Conservation (phyloP, 2,888 invertebrate species). For the Eristalis arbustorum region DNA sequence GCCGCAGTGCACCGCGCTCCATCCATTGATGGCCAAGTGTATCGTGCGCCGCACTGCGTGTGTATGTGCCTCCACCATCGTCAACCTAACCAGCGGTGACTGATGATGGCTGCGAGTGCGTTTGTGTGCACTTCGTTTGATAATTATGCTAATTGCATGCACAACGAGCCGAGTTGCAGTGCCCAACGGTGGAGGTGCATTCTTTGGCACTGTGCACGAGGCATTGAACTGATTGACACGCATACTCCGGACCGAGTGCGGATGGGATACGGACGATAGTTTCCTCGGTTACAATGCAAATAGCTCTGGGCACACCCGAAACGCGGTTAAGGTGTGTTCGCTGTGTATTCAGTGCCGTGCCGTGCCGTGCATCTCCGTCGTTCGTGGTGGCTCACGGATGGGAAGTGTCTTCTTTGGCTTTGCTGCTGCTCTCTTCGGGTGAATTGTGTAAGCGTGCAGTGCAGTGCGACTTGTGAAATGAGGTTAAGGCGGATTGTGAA, state of each 20-base stretch:
- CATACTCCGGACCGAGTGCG: not conserved
- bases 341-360: constrained; percentile 10
- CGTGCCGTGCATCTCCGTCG: constrained; percentile 9
- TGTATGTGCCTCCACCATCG: constrained; percentile 22
- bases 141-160: constrained; percentile 66
- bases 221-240: constrained; percentile 51
- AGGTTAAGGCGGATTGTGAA: not conserved
- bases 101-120: constrained; percentile 22
- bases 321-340: constrained; percentile 44
- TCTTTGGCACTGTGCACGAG: constrained; percentile 25
- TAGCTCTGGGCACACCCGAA: constrained; percentile 47
- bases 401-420: constrained; percentile 6
- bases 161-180: constrained; percentile 12
- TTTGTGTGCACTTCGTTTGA: not conserved
- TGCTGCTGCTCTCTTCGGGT: not conserved
- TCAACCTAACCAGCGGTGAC: constrained; percentile 25
- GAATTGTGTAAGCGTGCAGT: not conserved
- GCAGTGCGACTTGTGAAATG: not conserved
- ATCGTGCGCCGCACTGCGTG: not conserved
- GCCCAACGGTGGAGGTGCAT: constrained; percentile 23
- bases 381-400: not conserved
- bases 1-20: not conserved
- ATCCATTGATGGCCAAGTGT: not conserved
- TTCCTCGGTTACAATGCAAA: constrained; percentile 30
- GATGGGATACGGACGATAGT: not conserved